Conservation (phyloP, 2,797 vertebrate genomes). For the Euphonia xanthogaster region DNA sequence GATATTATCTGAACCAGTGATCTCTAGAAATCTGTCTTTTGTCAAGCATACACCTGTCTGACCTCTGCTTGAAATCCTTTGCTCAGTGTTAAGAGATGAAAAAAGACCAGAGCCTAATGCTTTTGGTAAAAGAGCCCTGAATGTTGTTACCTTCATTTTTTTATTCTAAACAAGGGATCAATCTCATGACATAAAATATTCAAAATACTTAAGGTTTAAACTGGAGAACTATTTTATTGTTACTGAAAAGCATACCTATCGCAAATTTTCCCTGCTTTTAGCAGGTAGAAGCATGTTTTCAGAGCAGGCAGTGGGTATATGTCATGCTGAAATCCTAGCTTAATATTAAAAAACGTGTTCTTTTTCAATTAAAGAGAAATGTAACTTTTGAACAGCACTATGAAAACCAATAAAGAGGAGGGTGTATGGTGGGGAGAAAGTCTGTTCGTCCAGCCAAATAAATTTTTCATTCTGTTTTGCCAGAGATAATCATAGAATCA, state of each 20-base stretch:
- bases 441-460: not conserved
- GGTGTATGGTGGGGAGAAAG: fast-evolving
- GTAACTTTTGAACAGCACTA: not conserved
- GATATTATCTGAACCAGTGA: not conserved
- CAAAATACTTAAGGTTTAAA: not conserved
- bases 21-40: not conserved
- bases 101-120: not conserved
- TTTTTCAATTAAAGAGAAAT: not conserved
- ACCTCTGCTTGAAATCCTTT: not conserved
- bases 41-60: not conserved
- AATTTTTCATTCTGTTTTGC: not conserved
- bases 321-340: not conserved
- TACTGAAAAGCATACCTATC: not conserved
- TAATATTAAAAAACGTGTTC: not conserved
- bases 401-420: not conserved
- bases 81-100: not conserved
- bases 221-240: not conserved
- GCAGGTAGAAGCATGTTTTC: not conserved
- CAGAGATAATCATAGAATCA: not conserved
- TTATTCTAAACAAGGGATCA: not conserved
- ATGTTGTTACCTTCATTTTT: not conserved
- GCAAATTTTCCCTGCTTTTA: not conserved
- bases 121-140: not conserved
- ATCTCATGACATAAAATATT: not conserved
- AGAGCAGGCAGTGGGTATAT: not conserved